Conservation (phyloP, 2,888 invertebrate genomes). For the Drosophila mimica region DNA sequence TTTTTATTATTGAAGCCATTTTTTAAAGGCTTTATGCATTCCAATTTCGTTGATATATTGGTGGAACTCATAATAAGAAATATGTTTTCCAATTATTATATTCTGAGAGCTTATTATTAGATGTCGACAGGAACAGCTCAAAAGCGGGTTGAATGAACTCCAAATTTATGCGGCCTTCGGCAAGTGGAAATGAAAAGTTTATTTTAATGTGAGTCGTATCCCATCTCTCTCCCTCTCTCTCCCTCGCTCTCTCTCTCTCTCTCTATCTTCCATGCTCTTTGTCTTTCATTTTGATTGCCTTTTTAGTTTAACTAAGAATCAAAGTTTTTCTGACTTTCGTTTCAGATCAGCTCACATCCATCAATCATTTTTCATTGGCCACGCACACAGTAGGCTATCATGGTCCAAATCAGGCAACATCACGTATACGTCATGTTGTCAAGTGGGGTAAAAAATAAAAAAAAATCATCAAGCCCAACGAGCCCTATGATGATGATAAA, state of each 20-base stretch:
- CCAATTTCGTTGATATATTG: slow-evolving; percentile 13
- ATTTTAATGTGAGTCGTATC: slow-evolving; percentile 13
- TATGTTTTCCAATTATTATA: slow-evolving; percentile 13
- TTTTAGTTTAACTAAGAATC: slow-evolving; percentile 63
- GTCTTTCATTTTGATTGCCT: background rate
- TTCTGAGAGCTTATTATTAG: background rate
- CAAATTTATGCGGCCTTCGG: slow-evolving; percentile 9
- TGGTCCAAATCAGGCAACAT: slow-evolving; percentile 50
- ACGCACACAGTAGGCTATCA: slow-evolving; percentile 31
- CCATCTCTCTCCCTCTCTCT: background rate
- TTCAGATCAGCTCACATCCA: slow-evolving; percentile 61
- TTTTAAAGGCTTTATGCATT: background rate
- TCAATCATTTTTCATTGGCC: slow-evolving; percentile 65
- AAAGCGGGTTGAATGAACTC: slow-evolving; percentile 39
- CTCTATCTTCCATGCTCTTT: background rate
- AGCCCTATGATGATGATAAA: slow-evolving; percentile 48
- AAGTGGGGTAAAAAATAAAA: slow-evolving; percentile 15
- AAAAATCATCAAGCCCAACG: slow-evolving; percentile 23
- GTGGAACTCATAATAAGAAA: background rate
- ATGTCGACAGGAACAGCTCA: slow-evolving; percentile 1
- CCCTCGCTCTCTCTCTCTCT: background rate
- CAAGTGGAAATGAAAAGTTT: slow-evolving; percentile 18
- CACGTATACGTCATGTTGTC: slow-evolving; percentile 65
- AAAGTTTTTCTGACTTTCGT: slow-evolving; percentile 55
- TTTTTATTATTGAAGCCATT: slow-evolving; percentile 7